Evolutionary conservation across 2,797 vertebrate species (phyloP).

Genomic region (Xyrichtys novacula): DNA sequence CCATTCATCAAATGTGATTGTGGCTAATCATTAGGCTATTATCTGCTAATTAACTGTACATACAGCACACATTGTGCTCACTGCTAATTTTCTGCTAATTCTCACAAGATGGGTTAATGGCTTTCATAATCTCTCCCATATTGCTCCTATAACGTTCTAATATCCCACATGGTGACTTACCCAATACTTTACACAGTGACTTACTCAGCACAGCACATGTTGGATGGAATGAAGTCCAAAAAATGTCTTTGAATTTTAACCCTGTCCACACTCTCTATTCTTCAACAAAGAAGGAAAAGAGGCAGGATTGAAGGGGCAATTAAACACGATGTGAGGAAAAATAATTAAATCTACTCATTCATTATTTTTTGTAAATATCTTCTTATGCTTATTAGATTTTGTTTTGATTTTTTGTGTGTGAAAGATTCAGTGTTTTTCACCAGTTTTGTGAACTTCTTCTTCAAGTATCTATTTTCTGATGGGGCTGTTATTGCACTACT

Average conservation of each 20-base stretch:
- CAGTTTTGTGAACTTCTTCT: conserved; percentile 24
- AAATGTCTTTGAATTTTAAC: conserved; percentile 2
- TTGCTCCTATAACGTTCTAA: conserved; percentile 52
- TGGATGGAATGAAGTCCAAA: conserved; percentile 12
- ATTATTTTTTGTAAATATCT: not conserved
- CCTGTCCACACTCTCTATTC: conserved; percentile 10
- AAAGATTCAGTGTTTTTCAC: conserved; percentile 27
- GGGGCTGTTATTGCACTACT: conserved; percentile 16
- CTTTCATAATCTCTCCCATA: conserved; percentile 71
- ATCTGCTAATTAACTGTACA: conserved; percentile 72
- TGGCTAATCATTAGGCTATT: conserved; percentile 65
- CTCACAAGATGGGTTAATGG: conserved; percentile 65
- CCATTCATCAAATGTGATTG: conserved; percentile 69
- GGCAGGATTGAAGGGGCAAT: conserved; percentile 22
- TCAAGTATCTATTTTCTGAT: conserved; percentile 37
- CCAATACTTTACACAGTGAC: conserved; percentile 6
- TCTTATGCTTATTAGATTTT: conserved; percentile 15
- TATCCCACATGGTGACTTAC: conserved; percentile 43
- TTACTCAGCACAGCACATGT: conserved; percentile 8
- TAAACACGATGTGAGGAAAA: conserved; percentile 53
- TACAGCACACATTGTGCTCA: conserved; percentile 62
- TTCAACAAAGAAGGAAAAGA: conserved; percentile 8
- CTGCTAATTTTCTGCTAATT: conserved; percentile 66
- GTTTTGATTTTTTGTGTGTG: conserved; percentile 12
- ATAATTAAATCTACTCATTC: conserved; percentile 36